Evolutionary conservation across 2,113 vertebrate species (phyloP), one percentile per base, ranked within the genome.

Genomic region (Syrmaticus mikado): DNA sequence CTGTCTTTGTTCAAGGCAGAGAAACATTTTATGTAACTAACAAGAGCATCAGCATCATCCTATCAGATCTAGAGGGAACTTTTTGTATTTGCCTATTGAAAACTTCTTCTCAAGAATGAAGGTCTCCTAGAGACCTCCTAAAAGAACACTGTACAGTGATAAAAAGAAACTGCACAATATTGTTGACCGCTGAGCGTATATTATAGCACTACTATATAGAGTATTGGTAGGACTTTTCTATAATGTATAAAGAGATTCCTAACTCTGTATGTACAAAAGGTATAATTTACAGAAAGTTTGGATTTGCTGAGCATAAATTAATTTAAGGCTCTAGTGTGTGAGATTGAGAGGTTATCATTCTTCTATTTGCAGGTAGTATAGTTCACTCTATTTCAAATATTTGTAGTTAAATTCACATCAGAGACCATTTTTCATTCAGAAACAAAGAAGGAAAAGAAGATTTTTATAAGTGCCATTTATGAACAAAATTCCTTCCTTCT

Each of bases 401-500:
- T 91, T n/a, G 41, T 43, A 82, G 60, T 10, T 61, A 25, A 79
- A 58, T 7, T 78, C 65, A 65, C 7, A 58, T 79, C 30, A 66
- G 36, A 83, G 34, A 77, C 30, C 20, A 46, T 71, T 30, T 85
- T 94, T 90, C 77, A 70, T 89, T 92, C 57, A 64, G 46, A 58
- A 13, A 82, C 21, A 48, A 85, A 78, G 74, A 79, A 67, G 43
- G 30, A 90, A 95, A 93, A 53, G 25, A 90, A 78, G 11, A 61
- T 40, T 75, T 93, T 60, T 57, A 5, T 73, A 94, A 96, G 82
- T 94, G 45, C 60, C 77, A 85, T 91, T 96, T 91, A 89, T 75
- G 80, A 92, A 74, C 19, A 91, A 3, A 83, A 93, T 92, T 93
- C 70, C 85, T 96, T 84, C 62, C 65, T 96, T 93, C 77, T 92